phyloP scores from a whole-genome alignment of 2,888 invertebrate species.

The Ryuthela nishihirai region DNA sequence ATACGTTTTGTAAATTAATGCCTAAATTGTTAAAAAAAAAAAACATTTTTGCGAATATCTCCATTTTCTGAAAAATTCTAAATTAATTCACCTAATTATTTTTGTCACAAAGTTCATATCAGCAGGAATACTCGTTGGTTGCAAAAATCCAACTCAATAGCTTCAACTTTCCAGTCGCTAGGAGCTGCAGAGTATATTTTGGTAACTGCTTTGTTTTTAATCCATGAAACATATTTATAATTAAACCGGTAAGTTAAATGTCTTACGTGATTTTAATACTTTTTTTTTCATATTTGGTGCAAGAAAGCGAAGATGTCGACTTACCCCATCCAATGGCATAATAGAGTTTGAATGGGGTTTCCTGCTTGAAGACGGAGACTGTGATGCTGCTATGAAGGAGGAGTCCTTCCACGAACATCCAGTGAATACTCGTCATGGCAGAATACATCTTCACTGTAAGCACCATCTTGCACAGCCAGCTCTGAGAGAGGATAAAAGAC shows the following conservation, averaged over 20 bases:
- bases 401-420: constrained; percentile 59
- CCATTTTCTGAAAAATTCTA: too few relatives aligned
- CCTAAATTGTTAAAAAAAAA: too few relatives aligned
- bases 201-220: background rate
- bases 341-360: constrained; percentile 56
- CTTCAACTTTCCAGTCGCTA: too few relatives aligned
- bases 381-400: constrained; percentile 55
- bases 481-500: constrained; percentile 7
- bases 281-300: too few relatives aligned
- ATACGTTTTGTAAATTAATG: too few relatives aligned
- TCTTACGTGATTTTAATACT: background rate
- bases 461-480: constrained; percentile 56
- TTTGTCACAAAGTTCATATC: too few relatives aligned
- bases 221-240: background rate
- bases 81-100: too few relatives aligned
- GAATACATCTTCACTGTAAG: constrained; percentile 55
- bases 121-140: too few relatives aligned
- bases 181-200: too few relatives aligned
- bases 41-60: too few relatives aligned
- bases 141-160: too few relatives aligned
- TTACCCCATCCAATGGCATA: constrained; percentile 59
- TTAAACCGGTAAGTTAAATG: background rate
- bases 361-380: constrained; percentile 57
- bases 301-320: constrained; percentile 41
- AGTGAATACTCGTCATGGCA: constrained; percentile 56